Evolutionary conservation across 1,140 invertebrate genomes (phyloP), one percentile per base, ranked within the genome.

Genomic region (Panagrolaimus sp.): DNA sequence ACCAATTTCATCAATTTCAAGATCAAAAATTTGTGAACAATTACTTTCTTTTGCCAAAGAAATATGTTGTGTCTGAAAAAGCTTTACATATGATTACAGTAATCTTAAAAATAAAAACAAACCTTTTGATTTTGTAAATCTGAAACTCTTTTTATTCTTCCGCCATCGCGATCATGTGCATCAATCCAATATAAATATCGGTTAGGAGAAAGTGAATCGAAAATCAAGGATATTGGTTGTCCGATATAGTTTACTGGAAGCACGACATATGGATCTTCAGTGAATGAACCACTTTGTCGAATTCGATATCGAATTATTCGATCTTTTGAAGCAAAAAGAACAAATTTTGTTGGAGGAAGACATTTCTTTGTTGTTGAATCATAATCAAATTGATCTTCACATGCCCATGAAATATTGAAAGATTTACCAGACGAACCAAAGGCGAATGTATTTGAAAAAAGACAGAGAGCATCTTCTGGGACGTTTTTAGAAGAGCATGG

Each of bases 171-270:
- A 45, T 70, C 68, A 43, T 68, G 58, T 17, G 17, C 68, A 55
- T 70, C 68, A 43, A 70, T 70, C 68, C 68, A 70, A 66, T 70
- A 70, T 21, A 70, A 26, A 28, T 48, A 67, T 17, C 68, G 5
- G 7, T 67, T 68, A n/a, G 21, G 17, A 14, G 68, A 70, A 17
- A 28, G 14, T 28, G 45, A 67, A 45, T 70, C 68, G 26, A 70
- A 70, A n/a, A 26, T 43, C 0, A 70, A 1, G n/a, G 68, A 17
- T 10, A 69, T 12, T 3, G 68, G 63, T 26, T 38, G 32, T 2
- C 68, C 68, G 14, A 70, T 55, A 68, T 70, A 17, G 1, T 68
- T 43, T 14, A 70, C 70, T 47, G 66, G 63, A 1, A 70, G 26
- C 5, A 70, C 32, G 10, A 24, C n/a, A 21, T 28, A 70, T n/a